These are phyloP conservation scores for Conistra vaccinii DNA, from an alignment of 2,888 invertebrate genomes.

Conservation along the genomic window DNA sequence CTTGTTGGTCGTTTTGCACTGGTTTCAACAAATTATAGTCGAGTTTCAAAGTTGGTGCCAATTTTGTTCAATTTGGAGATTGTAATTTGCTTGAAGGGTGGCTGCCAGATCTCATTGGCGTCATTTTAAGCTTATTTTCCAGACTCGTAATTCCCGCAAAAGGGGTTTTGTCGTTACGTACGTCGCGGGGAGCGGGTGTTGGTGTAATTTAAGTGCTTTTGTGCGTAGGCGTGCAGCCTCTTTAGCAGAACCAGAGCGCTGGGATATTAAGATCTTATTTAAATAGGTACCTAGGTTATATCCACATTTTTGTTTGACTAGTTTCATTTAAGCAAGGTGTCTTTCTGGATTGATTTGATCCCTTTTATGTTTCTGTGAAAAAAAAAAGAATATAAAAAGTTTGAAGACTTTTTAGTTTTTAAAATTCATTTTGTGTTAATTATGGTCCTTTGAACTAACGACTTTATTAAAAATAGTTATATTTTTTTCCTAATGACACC, in stretches of 20 bases:
- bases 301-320: conserved; percentile 6
- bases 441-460: not conserved
- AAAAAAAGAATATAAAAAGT: not conserved
- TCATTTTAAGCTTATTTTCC: conserved; percentile 69
- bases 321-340: not conserved
- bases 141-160: conserved; percentile 61
- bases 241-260: conserved; percentile 28
- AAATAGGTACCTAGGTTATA: conserved; percentile 12
- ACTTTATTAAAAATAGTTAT: not conserved
- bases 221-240: conserved; percentile 50
- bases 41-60: conserved; percentile 65
- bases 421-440: not conserved
- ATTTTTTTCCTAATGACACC: not conserved
- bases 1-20: conserved; percentile 76
- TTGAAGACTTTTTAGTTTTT: not conserved
- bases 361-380: not conserved
- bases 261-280: conserved; percentile 46
- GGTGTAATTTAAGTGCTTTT: conserved; percentile 64
- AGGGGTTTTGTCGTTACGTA: conserved; percentile 60
- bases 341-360: not conserved
- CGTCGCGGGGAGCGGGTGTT: conserved; percentile 43
- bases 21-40: conserved; percentile 67
- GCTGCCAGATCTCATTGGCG: conserved; percentile 62
- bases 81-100: conserved; percentile 67
- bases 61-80: conserved; percentile 65